These are phyloP conservation scores for Apistogramma diplotaenia DNA, from an alignment of 2,113 vertebrate genomes.

Conservation along the genomic window DNA sequence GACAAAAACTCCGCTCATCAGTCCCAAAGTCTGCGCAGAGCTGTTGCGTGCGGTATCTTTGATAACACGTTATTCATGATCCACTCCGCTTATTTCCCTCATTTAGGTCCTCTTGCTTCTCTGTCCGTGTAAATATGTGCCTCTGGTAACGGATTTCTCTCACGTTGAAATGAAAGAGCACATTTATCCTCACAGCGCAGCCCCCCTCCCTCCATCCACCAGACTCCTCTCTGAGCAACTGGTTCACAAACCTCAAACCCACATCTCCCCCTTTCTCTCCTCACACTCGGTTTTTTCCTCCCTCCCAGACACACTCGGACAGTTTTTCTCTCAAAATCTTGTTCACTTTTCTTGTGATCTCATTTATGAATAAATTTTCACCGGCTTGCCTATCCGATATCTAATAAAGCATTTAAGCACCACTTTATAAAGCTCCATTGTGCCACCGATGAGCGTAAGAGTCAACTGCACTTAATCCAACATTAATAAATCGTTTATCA, in stretches of 20 bases:
- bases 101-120: neutral
- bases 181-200: conserved; percentile 66
- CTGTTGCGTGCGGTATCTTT: neutral
- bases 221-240: conserved; percentile 47
- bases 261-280: conserved; percentile 24
- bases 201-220: conserved; percentile 45
- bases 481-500: neutral
- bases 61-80: neutral
- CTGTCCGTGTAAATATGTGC: neutral
- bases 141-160: conserved; percentile 15
- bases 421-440: neutral
- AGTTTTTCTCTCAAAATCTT: neutral
- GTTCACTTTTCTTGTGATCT: neutral
- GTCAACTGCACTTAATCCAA: neutral
- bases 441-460: neutral
- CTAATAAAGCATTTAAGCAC: neutral
- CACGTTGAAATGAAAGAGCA: conserved; percentile 72
- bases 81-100: neutral
- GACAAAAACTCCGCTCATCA: neutral
- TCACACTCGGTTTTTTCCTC: neutral
- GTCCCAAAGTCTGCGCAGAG: neutral
- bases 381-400: too few relatives aligned
- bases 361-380: neutral
- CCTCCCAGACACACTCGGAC: neutral
- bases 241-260: conserved; percentile 57